Evolutionary conservation across 2,113 vertebrate genomes (phyloP).

Genomic region (Hydrochoerus hydrochaeris): DNA sequence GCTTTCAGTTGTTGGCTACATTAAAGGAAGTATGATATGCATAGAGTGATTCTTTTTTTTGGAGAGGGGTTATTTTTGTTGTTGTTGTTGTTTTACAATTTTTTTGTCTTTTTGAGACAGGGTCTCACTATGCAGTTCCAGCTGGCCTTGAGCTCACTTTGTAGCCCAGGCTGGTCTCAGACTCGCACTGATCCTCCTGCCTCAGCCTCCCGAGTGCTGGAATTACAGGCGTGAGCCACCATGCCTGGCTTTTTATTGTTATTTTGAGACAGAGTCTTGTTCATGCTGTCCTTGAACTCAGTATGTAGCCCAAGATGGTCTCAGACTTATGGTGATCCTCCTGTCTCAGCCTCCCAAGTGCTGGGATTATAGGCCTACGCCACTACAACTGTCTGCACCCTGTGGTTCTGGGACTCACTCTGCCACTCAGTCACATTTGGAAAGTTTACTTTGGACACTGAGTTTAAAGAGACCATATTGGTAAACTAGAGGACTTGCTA

Average conservation of each 20-base stretch:
- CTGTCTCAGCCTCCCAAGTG: background rate
- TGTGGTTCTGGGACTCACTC: background rate
- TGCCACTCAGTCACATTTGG: constrained; percentile 5
- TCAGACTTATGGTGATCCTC: background rate
- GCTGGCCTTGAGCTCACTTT: background rate
- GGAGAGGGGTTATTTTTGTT: background rate
- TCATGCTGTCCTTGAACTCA: background rate
- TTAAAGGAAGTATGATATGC: background rate
- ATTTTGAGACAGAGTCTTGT: background rate
- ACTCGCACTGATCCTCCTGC: background rate
- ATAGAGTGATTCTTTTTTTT: background rate
- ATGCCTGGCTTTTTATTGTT: too few relatives aligned
- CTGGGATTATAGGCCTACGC: background rate
- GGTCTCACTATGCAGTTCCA: background rate
- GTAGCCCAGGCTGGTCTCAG: background rate
- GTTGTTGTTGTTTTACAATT: too few relatives aligned
- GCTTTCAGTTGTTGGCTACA: background rate
- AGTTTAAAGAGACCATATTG: constrained; percentile 35
- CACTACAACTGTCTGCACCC: background rate
- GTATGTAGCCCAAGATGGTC: background rate
- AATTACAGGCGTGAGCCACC: too few relatives aligned
- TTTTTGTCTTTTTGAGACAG: background rate
- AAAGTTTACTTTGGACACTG: background rate
- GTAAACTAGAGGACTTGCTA: background rate
- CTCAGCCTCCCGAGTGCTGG: background rate